Evolutionary conservation across 2,113 vertebrate species (phyloP).

Genomic region (Oryzias celebensis): DNA sequence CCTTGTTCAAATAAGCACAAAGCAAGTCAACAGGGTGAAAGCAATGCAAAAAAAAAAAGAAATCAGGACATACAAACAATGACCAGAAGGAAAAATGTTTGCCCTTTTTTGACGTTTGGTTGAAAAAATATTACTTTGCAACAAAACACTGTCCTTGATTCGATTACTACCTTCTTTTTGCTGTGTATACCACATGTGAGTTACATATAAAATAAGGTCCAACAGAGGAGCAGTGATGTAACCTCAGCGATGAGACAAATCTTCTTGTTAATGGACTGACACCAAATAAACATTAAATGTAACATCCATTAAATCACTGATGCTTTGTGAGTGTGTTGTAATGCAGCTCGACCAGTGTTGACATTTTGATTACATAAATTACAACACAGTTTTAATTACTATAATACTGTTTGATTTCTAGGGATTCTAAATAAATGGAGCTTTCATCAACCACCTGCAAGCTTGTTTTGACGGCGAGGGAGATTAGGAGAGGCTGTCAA

Average conservation of each 20-base stretch:
- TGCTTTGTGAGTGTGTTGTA: constrained; percentile 1
- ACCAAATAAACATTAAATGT: constrained; percentile 20
- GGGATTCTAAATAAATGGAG: constrained; percentile 38
- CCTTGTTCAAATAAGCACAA: constrained; percentile 42
- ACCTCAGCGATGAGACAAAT: constrained; percentile 1
- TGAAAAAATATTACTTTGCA: background rate
- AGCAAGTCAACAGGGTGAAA: constrained; percentile 29
- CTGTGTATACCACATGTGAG: background rate
- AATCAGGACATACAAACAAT: constrained; percentile 23
- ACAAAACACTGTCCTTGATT: background rate
- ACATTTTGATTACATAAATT: constrained; percentile 38
- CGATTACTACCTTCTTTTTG: background rate
- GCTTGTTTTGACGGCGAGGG: constrained; percentile 36
- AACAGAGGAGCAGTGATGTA: background rate
- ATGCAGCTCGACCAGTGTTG: constrained; percentile 9
- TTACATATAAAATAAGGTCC: background rate
- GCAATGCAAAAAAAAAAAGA: constrained; percentile 11
- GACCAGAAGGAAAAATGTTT: constrained; percentile 10
- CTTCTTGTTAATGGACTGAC: background rate
- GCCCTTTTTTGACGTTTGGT: background rate
- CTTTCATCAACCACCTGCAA: constrained; percentile 62
- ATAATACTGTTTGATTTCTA: constrained; percentile 32
- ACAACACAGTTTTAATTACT: constrained; percentile 27
- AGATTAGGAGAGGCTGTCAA: constrained; percentile 30
- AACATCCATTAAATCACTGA: background rate